phyloP scores from a whole-genome alignment of 30 jellyfish, hydroid and myxozoan genomes.

The Turritopsis dohrnii region DNA sequence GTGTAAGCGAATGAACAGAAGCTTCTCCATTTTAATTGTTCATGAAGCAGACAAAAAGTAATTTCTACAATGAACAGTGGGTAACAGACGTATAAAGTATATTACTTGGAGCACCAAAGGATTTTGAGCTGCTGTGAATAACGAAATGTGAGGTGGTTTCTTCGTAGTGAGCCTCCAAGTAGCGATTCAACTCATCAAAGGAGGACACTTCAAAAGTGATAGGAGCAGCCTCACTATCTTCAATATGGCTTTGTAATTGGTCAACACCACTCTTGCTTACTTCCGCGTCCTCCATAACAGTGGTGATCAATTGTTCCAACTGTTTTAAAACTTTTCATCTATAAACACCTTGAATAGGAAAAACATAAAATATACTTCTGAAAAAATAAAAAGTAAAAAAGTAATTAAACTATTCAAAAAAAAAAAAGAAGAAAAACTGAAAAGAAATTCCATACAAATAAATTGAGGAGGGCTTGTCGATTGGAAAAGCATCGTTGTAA shows the following conservation, averaged over 20 bases:
- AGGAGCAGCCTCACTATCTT: neutral
- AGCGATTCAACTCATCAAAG: neutral
- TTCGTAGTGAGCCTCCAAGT: neutral
- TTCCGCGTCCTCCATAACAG: neutral
- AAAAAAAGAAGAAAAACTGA: too few species aligned
- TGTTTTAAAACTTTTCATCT: neutral
- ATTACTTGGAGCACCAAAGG: neutral
- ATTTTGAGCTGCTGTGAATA: neutral
- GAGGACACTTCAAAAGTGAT: neutral
- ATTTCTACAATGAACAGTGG: neutral
- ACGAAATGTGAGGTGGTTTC: neutral
- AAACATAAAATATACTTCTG: neutral
- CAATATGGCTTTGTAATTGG: neutral
- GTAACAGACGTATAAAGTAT: neutral
- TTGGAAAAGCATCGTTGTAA: too few species aligned
- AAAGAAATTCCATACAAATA: too few species aligned
- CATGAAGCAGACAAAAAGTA: too few species aligned
- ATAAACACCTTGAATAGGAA: neutral
- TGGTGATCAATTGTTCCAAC: neutral
- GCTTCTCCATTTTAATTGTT: too few species aligned
- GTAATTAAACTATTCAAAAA: too few species aligned
- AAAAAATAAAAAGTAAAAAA: neutral
- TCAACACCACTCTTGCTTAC: neutral
- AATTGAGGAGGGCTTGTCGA: too few species aligned
- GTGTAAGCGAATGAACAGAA: too few species aligned